These are phyloP conservation scores for Falco columbarius DNA, from an alignment of 2,797 vertebrate genomes.

Conservation along the genomic window DNA sequence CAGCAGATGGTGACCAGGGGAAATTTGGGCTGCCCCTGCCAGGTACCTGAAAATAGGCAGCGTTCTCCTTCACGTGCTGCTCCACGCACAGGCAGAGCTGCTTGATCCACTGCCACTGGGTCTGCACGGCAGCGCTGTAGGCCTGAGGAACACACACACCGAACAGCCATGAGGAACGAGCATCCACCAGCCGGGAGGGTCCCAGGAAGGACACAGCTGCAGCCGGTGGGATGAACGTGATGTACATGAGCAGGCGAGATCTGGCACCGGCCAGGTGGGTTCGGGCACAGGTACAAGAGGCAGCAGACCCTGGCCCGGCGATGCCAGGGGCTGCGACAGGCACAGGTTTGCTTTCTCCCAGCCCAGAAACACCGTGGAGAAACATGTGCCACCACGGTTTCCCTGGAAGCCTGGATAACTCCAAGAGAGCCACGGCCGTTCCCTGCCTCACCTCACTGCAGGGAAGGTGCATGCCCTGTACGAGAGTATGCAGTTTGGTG, in stretches of 20 bases:
- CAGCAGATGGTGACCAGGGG: background rate
- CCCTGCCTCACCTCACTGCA: background rate
- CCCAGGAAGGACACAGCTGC: background rate
- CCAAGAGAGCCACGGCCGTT: background rate
- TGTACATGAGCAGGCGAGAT: background rate
- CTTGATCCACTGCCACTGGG: constrained; percentile 95
- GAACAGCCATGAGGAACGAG: fast-evolving
- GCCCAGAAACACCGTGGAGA: background rate
- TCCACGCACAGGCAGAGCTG: constrained; percentile 95
- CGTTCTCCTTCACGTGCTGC: constrained; percentile 94
- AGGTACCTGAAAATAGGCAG: constrained; percentile 91
- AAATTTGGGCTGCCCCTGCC: background rate
- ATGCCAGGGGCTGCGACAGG: background rate
- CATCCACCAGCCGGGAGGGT: background rate
- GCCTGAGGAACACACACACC: constrained; percentile 77
- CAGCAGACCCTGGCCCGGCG: fast-evolving
- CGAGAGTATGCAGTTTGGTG: too few species aligned
- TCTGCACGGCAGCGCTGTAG: constrained; percentile 94
- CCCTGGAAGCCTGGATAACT: background rate
- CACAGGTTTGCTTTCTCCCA: background rate
- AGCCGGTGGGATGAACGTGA: background rate
- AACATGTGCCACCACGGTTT: background rate
- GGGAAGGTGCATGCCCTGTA: fast-evolving
- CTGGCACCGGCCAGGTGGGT: background rate
- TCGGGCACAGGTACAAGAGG: background rate